phyloP scores from a whole-genome alignment of 2,888 invertebrate genomes.

The Ophioninae sp. region DNA sequence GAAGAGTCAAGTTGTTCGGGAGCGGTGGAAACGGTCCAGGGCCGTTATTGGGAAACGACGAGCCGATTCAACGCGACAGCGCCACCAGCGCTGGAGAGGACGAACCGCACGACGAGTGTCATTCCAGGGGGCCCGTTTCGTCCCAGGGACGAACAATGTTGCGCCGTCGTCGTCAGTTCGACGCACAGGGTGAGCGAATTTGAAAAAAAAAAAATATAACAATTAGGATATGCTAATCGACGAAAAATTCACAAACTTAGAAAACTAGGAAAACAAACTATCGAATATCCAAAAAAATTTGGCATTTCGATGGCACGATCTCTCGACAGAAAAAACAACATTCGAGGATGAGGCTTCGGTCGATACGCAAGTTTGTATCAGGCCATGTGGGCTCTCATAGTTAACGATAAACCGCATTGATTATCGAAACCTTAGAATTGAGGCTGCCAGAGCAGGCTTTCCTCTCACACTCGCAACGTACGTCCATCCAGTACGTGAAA shows the following conservation, averaged over 20 bases:
- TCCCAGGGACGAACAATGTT: constrained; percentile 77
- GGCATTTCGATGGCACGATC: neutral
- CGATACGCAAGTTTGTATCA: constrained; percentile 8
- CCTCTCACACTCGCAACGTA: neutral
- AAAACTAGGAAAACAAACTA: neutral
- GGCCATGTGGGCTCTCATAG: constrained; percentile 47
- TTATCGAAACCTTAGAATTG: constrained; percentile 72
- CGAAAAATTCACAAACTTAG: neutral
- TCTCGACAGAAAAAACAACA: neutral
- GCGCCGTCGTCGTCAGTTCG: constrained; percentile 78
- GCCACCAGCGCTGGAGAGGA: constrained; percentile 80
- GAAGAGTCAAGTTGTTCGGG: constrained; percentile 77
- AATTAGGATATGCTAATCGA: neutral
- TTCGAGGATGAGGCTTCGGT: constrained; percentile 5
- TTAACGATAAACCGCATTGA: constrained; percentile 71
- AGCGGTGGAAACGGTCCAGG: constrained; percentile 70
- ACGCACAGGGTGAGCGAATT: constrained; percentile 76
- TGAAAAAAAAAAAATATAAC: neutral
- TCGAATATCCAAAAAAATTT: neutral
- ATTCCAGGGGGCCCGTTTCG: constrained; percentile 69
- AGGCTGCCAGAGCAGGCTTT: constrained; percentile 33
- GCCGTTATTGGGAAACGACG: constrained; percentile 74
- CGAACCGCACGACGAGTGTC: constrained; percentile 75
- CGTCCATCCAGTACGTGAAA: constrained; percentile 3
- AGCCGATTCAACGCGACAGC: constrained; percentile 78